phyloP scores from a whole-genome alignment of 35 echinoderm and acorn worm species.

The Lytechinus variegatus region DNA sequence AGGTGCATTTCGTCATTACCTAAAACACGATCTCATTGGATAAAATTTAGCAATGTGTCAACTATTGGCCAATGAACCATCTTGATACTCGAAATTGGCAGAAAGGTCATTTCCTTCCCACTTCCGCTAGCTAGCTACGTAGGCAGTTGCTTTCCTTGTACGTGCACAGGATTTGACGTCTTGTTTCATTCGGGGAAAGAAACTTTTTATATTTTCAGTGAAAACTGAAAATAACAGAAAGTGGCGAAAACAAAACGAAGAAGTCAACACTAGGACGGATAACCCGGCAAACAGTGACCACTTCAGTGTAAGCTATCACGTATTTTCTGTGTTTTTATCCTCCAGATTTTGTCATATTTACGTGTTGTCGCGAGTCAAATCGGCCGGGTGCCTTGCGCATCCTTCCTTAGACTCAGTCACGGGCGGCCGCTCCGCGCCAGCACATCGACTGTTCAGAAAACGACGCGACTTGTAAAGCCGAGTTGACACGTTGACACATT shows the following conservation, averaged over 20 bases:
- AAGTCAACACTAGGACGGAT: conserved; percentile 86
- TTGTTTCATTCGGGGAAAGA: neutral
- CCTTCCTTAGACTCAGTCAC: neutral
- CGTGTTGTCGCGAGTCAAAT: neutral
- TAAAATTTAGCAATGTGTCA: conserved; percentile 50
- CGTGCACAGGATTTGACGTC: neutral
- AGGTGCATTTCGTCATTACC: conserved; percentile 12
- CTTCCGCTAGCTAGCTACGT: conserved; percentile 44
- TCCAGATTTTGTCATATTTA: conserved; percentile 1
- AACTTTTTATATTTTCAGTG: conserved; percentile 55
- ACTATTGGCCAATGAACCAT: conserved; percentile 35
- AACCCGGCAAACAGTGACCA: conserved; percentile 92
- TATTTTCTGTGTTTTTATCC: neutral
- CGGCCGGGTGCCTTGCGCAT: neutral
- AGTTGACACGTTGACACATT: conserved; percentile 70
- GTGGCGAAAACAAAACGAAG: conserved; percentile 73
- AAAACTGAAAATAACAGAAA: conserved; percentile 70
- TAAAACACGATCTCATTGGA: neutral
- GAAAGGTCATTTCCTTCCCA: neutral
- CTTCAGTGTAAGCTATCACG: conserved; percentile 71
- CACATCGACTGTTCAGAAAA: no score
- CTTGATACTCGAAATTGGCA: neutral
- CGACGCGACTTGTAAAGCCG: neutral
- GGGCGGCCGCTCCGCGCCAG: neutral
- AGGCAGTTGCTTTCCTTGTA: conserved; percentile 45